Evolutionary conservation across 2,113 vertebrate genomes (phyloP), one percentile per base, ranked within the genome.

Genomic region (Callipepla californica): DNA sequence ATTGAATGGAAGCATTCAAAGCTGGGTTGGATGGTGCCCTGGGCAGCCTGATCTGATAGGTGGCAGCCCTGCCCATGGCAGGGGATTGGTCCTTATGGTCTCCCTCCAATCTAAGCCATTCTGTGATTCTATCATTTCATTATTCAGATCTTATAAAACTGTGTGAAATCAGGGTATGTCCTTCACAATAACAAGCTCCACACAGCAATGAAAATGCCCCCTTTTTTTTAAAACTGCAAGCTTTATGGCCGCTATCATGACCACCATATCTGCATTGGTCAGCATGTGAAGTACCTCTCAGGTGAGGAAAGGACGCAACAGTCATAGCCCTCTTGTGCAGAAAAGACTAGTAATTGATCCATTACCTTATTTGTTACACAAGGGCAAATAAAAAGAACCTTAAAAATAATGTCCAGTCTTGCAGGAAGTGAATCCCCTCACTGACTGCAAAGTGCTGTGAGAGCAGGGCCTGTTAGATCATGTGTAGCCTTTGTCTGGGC

Each of bases 391-490:
- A 34, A 66, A 53, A 66, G 6, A 17, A 4, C 30, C 57, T 75
- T 44, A 40, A 34, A 81, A 85, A 61, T 18, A 11, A 28, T 25
- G 8, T 11, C 22, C 10, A 18, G 5, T 23, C 34, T 53, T 50
- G 34, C 13, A 23, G 0, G 0, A 55, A 38, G 22, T 25, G 40
- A 48, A 58, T 15, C n/a, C 30, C 25, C 6, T 86, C 9, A 1
- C 25, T 44, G n/a, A n/a, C 36, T 10, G 3, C 58, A 9, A 28
- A 44, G 9, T 1, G 4, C 77, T 1, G 0, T 0, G 0, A 62
- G n/a, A 26, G 4, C 40, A 32, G 4, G 15, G 23, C 30, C 50
- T 0, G 0, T 26, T 16, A 13, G 45, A 58, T 40, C 44, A 7
- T 9, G 6, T 42, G 4, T 9, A 30, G 10, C 25, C 50, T 55